Conservation (phyloP, 2,113 vertebrate genomes). For the Mionectes macconnelli region DNA sequence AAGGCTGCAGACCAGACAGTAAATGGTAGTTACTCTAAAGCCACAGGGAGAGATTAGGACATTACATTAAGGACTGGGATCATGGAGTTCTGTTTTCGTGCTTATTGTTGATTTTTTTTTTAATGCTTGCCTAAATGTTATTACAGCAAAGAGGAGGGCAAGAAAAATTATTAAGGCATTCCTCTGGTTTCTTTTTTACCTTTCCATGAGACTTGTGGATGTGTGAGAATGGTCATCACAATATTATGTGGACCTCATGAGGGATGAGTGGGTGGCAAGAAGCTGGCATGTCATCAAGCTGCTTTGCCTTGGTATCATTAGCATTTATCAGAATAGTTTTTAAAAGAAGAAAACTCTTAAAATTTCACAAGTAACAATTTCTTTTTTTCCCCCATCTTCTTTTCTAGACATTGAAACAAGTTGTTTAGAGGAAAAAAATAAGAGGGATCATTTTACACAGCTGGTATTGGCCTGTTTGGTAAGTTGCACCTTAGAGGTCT, state of each 20-base stretch:
- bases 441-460: constrained; percentile 94
- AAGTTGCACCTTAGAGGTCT: constrained; percentile 61
- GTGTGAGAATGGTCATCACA: neutral
- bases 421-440: constrained; percentile 96
- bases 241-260: neutral
- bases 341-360: neutral
- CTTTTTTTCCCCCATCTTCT: neutral
- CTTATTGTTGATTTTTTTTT: neutral
- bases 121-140: neutral
- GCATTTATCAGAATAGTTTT: neutral
- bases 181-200: neutral
- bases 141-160: neutral
- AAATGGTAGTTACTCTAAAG: neutral
- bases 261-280: neutral
- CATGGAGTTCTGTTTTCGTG: neutral
- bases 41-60: neutral
- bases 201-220: neutral
- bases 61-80: neutral
- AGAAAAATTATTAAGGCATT: neutral
- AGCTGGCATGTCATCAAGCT: neutral
- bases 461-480: constrained; percentile 96
- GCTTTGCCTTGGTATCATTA: neutral
- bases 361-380: neutral
- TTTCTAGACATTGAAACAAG: constrained; percentile 92
- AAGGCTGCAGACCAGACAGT: neutral